phyloP scores from a whole-genome alignment of 2,797 vertebrate genomes.

The Cheirogaleus major region DNA sequence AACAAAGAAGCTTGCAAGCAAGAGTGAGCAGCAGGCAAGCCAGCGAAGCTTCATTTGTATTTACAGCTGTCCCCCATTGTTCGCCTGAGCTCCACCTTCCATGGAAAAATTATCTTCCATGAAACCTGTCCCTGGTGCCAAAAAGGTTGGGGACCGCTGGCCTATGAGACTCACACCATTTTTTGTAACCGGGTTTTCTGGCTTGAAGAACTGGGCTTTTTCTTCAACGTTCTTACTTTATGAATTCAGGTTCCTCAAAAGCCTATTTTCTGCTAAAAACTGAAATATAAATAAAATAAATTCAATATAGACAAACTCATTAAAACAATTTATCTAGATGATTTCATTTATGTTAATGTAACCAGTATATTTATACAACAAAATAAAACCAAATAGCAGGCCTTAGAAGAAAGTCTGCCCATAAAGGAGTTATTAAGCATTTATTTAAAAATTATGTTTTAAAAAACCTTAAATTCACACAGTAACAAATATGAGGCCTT shows the following conservation, averaged over 20 bases:
- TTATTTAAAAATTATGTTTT: background rate
- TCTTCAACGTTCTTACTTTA: background rate
- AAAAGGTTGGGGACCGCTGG: too few relatives aligned
- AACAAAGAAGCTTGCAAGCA: too few relatives aligned
- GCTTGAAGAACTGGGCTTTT: background rate
- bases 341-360: background rate
- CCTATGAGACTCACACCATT: background rate
- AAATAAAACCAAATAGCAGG: background rate
- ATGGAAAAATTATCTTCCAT: too few relatives aligned
- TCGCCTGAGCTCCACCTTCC: too few relatives aligned
- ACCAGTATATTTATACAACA: background rate
- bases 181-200: background rate
- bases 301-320: conserved; percentile 31
- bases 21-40: too few relatives aligned
- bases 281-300: background rate
- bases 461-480: background rate
- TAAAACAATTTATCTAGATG: background rate
- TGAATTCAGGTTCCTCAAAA: background rate
- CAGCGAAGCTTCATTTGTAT: too few relatives aligned
- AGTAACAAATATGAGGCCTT: background rate
- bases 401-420: background rate
- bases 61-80: too few relatives aligned
- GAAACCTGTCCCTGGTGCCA: too few relatives aligned
- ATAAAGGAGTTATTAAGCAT: background rate
- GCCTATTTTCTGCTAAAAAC: background rate